A percentile compares a stretch with the other conserved stretches of the same genome.
Conservation (phyloP, 2,113 vertebrate genomes). For the Cochlearius cochlearius region DNA sequence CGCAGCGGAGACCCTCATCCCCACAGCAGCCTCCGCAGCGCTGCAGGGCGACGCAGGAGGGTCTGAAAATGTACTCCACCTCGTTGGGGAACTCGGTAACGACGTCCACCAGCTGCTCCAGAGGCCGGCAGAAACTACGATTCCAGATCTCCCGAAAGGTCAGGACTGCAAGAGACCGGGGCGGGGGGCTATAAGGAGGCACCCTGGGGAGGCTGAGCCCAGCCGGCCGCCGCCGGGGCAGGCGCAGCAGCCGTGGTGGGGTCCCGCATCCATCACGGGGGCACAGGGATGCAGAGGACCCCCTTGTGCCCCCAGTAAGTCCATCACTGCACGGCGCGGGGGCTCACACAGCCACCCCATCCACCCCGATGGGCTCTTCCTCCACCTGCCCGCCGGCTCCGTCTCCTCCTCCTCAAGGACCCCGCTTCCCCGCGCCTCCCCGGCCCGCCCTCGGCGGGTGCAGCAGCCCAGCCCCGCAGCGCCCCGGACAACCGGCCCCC, state of each 20-base stretch:
- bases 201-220: background rate
- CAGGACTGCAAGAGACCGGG: slow-evolving; percentile 74
- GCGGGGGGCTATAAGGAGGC: background rate
- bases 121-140: slow-evolving; percentile 89
- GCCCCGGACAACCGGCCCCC: background rate
- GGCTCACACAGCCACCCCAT: background rate
- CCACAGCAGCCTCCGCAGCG: slow-evolving; percentile 93
- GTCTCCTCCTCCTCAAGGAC: too few relatives aligned
- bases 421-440: background rate
- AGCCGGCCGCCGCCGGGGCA: background rate
- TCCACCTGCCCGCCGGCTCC: background rate
- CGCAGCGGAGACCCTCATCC: slow-evolving; percentile 87
- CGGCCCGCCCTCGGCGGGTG: background rate
- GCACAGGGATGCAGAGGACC: background rate
- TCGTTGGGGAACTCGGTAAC: slow-evolving; percentile 86
- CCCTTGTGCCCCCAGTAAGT: background rate
- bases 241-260: background rate
- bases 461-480: background rate
- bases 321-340: background rate
- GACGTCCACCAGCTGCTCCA: slow-evolving; percentile 90
- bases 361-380: background rate
- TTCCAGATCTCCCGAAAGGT: slow-evolving; percentile 92
- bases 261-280: background rate
- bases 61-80: slow-evolving; percentile 90
- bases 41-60: slow-evolving; percentile 87